phyloP scores from a whole-genome alignment of 2,113 vertebrate species.

The Pao palembangensis region DNA sequence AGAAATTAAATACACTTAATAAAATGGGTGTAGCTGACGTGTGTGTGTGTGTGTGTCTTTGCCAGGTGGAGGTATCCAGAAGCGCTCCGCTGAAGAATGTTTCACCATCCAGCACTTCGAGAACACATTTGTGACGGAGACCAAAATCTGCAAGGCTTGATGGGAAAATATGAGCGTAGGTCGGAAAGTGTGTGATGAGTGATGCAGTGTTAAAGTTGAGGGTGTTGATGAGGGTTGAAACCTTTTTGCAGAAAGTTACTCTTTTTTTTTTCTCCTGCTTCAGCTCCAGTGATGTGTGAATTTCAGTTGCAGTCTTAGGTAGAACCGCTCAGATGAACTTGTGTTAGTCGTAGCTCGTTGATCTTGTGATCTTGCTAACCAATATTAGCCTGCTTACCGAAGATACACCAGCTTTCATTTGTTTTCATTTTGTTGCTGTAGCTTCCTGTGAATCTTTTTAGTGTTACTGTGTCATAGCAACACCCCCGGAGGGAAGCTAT shows the following conservation, averaged over 20 bases:
- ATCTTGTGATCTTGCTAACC: slow-evolving; percentile 36
- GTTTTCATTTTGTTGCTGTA: slow-evolving; percentile 40
- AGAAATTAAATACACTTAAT: no score
- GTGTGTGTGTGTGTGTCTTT: slow-evolving; percentile 8
- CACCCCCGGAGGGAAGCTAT: slow-evolving; percentile 9
- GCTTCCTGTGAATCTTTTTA: slow-evolving; percentile 36
- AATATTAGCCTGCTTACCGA: slow-evolving; percentile 21
- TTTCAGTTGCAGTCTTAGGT: slow-evolving; percentile 44
- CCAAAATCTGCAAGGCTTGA: slow-evolving; percentile 87
- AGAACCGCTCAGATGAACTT: slow-evolving; percentile 12
- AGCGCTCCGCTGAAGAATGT: slow-evolving; percentile 84
- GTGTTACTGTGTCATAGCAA: slow-evolving; percentile 38
- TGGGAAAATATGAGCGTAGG: slow-evolving; percentile 7
- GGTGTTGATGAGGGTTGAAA: slow-evolving; percentile 22
- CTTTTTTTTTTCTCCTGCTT: slow-evolving; percentile 53
- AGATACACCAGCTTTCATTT: slow-evolving; percentile 32
- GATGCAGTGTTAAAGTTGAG: not conserved
- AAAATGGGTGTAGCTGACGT: not conserved
- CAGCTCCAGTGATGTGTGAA: slow-evolving; percentile 54
- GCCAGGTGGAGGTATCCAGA: slow-evolving; percentile 79
- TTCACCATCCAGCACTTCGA: slow-evolving; percentile 89
- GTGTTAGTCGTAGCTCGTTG: slow-evolving; percentile 24
- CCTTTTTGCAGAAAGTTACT: slow-evolving; percentile 45
- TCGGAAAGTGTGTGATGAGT: not conserved
- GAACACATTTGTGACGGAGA: slow-evolving; percentile 89